Percentiles rank a stretch among this genome's conserved stretches.
These are phyloP conservation scores for Caranx ignobilis DNA, from an alignment of 2,113 vertebrate species.

Conservation along the genomic window DNA sequence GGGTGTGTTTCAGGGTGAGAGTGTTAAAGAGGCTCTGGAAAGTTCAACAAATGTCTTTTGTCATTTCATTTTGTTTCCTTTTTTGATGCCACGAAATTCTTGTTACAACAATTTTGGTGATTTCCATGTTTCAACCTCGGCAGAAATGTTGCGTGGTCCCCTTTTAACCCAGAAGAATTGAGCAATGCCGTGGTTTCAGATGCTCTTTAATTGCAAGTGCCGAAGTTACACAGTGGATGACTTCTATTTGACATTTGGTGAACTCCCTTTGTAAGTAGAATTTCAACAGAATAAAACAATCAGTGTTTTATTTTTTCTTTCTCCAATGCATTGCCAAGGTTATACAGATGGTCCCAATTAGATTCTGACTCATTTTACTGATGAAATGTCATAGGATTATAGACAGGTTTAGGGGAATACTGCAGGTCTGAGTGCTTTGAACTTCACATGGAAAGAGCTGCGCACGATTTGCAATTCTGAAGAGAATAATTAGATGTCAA, in stretches of 20 bases:
- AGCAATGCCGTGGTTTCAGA: slow-evolving; percentile 9
- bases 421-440: slow-evolving; percentile 25
- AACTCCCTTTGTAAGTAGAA: slow-evolving; percentile 26
- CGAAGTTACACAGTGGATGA: slow-evolving; percentile 28
- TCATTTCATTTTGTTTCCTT: slow-evolving; percentile 11
- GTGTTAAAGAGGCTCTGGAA: neutral
- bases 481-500: slow-evolving; percentile 27
- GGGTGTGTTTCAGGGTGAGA: neutral
- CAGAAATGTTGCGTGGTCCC: neutral
- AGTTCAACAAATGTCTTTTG: slow-evolving; percentile 2
- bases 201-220: slow-evolving; percentile 29
- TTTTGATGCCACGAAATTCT: slow-evolving; percentile 41
- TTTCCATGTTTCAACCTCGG: slow-evolving; percentile 36
- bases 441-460: slow-evolving; percentile 20
- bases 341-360: slow-evolving; percentile 31
- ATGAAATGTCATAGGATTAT: slow-evolving; percentile 26
- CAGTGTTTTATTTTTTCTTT: no score
- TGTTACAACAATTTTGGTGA: slow-evolving; percentile 50
- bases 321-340: no score
- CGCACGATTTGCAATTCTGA: slow-evolving; percentile 15
- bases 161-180: slow-evolving; percentile 8
- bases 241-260: slow-evolving; percentile 61
- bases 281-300: neutral
- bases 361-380: slow-evolving; percentile 27
- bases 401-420: neutral